phyloP scores from a whole-genome alignment of 2,113 vertebrate species.

The Pogonocichla stellata region DNA sequence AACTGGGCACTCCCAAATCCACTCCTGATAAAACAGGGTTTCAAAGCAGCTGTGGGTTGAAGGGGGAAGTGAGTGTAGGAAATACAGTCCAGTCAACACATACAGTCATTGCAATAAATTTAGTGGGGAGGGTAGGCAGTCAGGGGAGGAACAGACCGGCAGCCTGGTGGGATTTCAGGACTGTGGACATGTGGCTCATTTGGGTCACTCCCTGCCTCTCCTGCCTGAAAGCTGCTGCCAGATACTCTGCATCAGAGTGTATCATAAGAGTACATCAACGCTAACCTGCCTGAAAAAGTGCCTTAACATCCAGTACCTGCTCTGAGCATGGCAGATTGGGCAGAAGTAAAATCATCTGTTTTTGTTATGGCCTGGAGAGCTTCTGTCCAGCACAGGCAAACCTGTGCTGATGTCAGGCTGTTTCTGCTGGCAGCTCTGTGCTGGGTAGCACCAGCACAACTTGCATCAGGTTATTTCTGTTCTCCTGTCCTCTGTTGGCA shows the following conservation, averaged over 20 bases:
- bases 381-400: not conserved
- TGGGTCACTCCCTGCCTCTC: not conserved
- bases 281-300: not conserved
- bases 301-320: not conserved
- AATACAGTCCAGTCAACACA: not conserved
- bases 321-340: not conserved
- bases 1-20: not conserved
- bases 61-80: not conserved
- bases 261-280: fast-evolving
- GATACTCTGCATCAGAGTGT: not conserved
- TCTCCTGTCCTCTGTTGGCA: not conserved
- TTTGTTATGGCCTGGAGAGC: not conserved
- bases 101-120: not conserved
- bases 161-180: not conserved
- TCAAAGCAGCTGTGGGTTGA: not conserved
- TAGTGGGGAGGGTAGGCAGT: not conserved
- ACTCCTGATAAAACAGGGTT: not conserved
- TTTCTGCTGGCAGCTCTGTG: not conserved
- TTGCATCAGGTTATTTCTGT: not conserved
- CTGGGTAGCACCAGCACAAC: not conserved
- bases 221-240: not conserved
- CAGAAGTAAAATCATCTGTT: not conserved
- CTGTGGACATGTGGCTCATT: not conserved
- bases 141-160: not conserved
- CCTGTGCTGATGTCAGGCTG: not conserved